Evolutionary conservation across 2,113 vertebrate species (phyloP), one percentile per base, ranked within the genome.

Genomic region (Hemibagrus wyckioides): DNA sequence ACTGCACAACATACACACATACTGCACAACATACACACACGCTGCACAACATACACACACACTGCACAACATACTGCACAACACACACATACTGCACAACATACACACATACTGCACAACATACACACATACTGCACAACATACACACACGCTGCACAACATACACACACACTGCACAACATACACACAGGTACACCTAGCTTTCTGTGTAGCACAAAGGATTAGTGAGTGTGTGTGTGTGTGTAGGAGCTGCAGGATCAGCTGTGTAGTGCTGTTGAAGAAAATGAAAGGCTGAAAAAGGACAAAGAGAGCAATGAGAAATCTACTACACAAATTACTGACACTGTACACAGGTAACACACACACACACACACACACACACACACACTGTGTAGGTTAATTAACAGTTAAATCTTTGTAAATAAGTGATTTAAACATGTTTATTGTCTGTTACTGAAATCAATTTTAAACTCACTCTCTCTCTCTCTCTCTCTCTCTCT

Each of bases 21-120:
- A 92, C 94, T 0, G 96, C 97, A 0, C 95, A 97, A 92, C 93
- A n/a, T 96, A 63, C 94, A 97, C n/a, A n/a, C n/a, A n/a, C n/a
- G 85, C 93, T 97, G 92, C 96, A 97, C 91, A 94, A 92, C 84
- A 90, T 96, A 41, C 91, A 92, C 14, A 93, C 93, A 85, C 94
- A 96, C 94, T 96, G 82, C 96, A 97, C 91, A 94, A 28, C 73
- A 79, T 25, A 33, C 19, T n/a, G 44, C 36, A 83, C 36, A 44
- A 6, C 3, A 3, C 3, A 3, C 3, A 25, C 28, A 69, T n/a
- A n/a, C n/a, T n/a, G n/a, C n/a, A n/a, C n/a, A n/a, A n/a, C 63
- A 69, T 23, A 54, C 61, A 61, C 56, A 36, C 14, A 48, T 17
- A 63, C 41, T 7, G 25, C n/a, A n/a, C 25, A 48, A 2, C 41